A percentile compares a stretch with the other conserved stretches of the same genome.
These are phyloP conservation scores for Acromyrmex echinatior DNA, from an alignment of 1,140 invertebrate genomes.

Conservation along the genomic window DNA sequence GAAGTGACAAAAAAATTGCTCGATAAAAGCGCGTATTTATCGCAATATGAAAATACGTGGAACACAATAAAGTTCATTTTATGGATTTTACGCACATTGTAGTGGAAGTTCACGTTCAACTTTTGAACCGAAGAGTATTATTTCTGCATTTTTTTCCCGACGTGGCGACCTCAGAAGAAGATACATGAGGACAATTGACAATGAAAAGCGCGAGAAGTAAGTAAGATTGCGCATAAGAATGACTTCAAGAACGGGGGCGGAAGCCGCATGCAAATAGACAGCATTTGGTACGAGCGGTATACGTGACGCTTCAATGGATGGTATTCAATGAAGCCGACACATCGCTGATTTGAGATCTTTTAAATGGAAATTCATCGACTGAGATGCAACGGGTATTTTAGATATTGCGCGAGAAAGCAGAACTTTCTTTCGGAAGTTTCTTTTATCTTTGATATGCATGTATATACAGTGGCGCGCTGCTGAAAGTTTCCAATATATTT, in stretches of 20 bases:
- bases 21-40: constrained; percentile 23
- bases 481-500: too few species aligned
- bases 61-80: constrained; percentile 7
- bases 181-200: not conserved
- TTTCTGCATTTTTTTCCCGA: not conserved
- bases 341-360: constrained; percentile 49
- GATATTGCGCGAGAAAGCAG: not conserved
- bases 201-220: constrained; percentile 24
- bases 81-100: not conserved
- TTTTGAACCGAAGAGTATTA: not conserved
- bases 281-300: not conserved
- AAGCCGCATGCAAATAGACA: constrained; percentile 29
- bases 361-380: constrained; percentile 41
- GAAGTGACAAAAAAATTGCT: not conserved
- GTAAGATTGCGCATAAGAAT: constrained; percentile 35
- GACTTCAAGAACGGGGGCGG: not conserved
- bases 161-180: not conserved
- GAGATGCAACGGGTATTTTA: constrained; percentile 10
- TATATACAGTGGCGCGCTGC: not conserved
- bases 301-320: constrained; percentile 6
- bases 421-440: not conserved
- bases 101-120: too few species aligned
- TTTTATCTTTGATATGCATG: not conserved
- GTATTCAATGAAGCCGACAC: constrained; percentile 34
- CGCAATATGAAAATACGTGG: not conserved